Conservation (phyloP, 1,140 invertebrate species). For the Magallana gigas region DNA sequence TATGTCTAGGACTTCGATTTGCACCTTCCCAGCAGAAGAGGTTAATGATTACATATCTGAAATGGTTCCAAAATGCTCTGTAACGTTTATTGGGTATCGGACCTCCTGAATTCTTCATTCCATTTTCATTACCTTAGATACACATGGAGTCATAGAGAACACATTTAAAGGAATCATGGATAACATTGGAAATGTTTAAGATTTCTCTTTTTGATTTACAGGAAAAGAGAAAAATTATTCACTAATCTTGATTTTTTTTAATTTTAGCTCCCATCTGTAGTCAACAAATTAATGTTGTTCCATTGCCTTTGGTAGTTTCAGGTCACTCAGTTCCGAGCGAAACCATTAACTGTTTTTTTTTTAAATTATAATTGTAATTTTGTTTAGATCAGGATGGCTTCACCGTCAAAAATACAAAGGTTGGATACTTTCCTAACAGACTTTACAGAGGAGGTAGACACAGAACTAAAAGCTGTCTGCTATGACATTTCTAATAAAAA, state of each 20-base stretch:
- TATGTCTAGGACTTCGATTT: too few relatives aligned
- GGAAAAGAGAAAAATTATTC: too few relatives aligned
- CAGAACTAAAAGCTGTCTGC: neutral
- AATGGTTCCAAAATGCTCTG: too few relatives aligned
- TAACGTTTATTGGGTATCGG: too few relatives aligned
- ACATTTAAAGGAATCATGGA: too few relatives aligned
- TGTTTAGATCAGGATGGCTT: neutral
- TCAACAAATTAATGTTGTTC: neutral
- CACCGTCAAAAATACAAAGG: neutral
- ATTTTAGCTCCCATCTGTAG: neutral
- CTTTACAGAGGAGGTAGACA: neutral
- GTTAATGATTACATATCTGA: neutral
- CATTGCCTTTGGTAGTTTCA: neutral
- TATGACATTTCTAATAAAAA: slow-evolving; percentile 18
- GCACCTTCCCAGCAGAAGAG: too few relatives aligned
- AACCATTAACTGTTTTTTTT: neutral
- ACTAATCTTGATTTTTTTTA: neutral
- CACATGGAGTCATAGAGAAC: too few relatives aligned
- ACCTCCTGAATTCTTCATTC: too few relatives aligned
- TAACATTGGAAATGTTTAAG: too few relatives aligned
- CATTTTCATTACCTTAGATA: too few relatives aligned
- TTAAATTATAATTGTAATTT: slow-evolving; percentile 6
- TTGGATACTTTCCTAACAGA: neutral
- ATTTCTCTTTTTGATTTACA: too few relatives aligned
- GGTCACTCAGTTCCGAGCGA: neutral